Conservation (phyloP, 2,797 vertebrate genomes). For the Arnoldichthys spilopterus region DNA sequence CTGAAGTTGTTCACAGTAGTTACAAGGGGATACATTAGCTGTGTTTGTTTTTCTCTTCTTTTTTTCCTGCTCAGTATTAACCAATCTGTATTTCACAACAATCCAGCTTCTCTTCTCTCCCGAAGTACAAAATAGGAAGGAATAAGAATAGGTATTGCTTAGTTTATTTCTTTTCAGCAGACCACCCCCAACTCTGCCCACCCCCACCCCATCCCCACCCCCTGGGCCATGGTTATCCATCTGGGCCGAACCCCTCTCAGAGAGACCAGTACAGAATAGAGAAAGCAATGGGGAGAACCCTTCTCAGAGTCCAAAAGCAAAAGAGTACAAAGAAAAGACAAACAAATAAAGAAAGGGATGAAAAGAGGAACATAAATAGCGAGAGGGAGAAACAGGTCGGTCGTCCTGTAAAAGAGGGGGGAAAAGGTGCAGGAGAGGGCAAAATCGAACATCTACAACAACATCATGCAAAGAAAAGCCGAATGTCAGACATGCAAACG, state of each 20-base stretch:
- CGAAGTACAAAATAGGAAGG: constrained; percentile 89
- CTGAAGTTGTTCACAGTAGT: constrained; percentile 95
- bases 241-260: constrained; percentile 32
- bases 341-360: constrained; percentile 67
- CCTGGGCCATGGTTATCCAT: constrained; percentile 34
- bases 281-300: constrained; percentile 38
- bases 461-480: constrained; percentile 92
- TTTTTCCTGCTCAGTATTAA: constrained; percentile 77
- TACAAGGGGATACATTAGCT: constrained; percentile 89
- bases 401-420: constrained; percentile 46
- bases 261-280: constrained; percentile 24
- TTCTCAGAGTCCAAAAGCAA: constrained; percentile 60
- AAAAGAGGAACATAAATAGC: constrained; percentile 64
- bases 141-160: constrained; percentile 92
- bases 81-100: constrained; percentile 67
- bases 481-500: constrained; percentile 84
- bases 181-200: constrained; percentile 14
- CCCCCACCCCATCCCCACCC: neutral
- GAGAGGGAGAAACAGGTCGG: constrained; percentile 63
- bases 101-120: constrained; percentile 74
- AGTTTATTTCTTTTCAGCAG: constrained; percentile 80
- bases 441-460: constrained; percentile 80
- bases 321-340: constrained; percentile 44
- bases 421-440: constrained; percentile 62
- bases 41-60: constrained; percentile 46